These are phyloP conservation scores for Lutjanus erythropterus DNA, from an alignment of 2,113 vertebrate species.

Conservation along the genomic window DNA sequence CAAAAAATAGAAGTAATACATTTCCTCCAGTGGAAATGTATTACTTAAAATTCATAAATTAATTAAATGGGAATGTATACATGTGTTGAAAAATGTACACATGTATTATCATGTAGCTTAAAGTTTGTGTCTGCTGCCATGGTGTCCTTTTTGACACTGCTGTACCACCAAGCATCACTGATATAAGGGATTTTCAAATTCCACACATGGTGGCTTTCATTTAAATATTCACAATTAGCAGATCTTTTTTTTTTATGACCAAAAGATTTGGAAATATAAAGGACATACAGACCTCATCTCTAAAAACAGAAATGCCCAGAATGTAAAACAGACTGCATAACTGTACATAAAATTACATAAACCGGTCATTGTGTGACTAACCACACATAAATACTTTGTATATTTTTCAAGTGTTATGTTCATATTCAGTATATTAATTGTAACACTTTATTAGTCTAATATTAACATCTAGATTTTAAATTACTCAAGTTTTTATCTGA, in stretches of 20 bases:
- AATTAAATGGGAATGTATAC: slow-evolving; percentile 33
- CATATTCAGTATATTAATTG: slow-evolving; percentile 32
- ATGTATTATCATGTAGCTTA: background rate
- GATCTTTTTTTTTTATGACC: background rate
- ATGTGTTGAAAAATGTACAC: slow-evolving; percentile 5
- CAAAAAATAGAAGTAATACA: background rate
- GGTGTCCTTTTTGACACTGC: background rate
- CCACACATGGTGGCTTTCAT: background rate
- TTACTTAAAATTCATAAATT: background rate
- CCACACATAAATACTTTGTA: slow-evolving; percentile 16
- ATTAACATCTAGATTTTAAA: slow-evolving; percentile 5
- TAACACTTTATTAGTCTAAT: background rate
- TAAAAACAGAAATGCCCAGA: background rate
- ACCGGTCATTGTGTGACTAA: slow-evolving; percentile 43
- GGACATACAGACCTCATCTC: background rate
- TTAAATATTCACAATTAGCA: background rate
- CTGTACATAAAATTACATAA: slow-evolving; percentile 38
- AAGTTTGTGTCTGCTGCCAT: background rate
- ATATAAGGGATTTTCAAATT: background rate
- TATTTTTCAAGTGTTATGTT: background rate
- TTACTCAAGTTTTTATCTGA: background rate
- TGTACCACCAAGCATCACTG: background rate
- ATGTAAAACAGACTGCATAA: slow-evolving; percentile 15
- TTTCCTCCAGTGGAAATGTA: background rate
- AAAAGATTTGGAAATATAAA: background rate